Evolutionary conservation across 2,888 invertebrate genomes (phyloP), one percentile per base, ranked within the genome.

Genomic region (Lasioglossum figueresi): DNA sequence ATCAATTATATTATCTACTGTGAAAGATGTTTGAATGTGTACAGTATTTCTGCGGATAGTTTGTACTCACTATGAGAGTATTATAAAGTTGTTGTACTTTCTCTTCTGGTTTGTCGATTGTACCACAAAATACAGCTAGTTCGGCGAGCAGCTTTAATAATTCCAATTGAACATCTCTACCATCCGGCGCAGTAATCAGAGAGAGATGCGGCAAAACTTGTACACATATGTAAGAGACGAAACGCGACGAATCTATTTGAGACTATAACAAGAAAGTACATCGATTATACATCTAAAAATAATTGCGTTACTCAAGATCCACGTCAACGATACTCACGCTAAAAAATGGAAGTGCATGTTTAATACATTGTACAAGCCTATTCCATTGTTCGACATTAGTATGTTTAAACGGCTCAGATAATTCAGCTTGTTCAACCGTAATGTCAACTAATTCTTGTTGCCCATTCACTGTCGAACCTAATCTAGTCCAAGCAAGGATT

Each of bases 91-190:
- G 96, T 90, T 97, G 97, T 83, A 98, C 96, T 95, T 97, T 97
- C 81, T 96, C 96, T 86, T 97, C 96, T 45, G 97, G 96, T 91
- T 98, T 97, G 75, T 98, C 98, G 79, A 98, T 94, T 68, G 97
- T 96, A 66, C 98, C 98, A 93, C 97, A 97, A 95, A 97, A 96
- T 84, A 97, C 96, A 73, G 97, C 96, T 91, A 99, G 96, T 95
- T 99, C 98, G 43, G 99, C 98, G 93, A 99, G 97, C 87, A 98
- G 96, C 95, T 98, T 98, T 40, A 99, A 95, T 77, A 99, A 95
- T 91, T 98, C 98, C 84, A 98, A 95, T 93, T 98, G 97, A 66
- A 96, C 96, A 79, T 97, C 96, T 89, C 96, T 96, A 75, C 96
- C 96, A 87, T 96, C 96, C 79, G 96, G 96, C 91, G 96, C 93